Evolutionary conservation across 2,113 vertebrate species (phyloP).

Genomic region (Nestor notabilis): DNA sequence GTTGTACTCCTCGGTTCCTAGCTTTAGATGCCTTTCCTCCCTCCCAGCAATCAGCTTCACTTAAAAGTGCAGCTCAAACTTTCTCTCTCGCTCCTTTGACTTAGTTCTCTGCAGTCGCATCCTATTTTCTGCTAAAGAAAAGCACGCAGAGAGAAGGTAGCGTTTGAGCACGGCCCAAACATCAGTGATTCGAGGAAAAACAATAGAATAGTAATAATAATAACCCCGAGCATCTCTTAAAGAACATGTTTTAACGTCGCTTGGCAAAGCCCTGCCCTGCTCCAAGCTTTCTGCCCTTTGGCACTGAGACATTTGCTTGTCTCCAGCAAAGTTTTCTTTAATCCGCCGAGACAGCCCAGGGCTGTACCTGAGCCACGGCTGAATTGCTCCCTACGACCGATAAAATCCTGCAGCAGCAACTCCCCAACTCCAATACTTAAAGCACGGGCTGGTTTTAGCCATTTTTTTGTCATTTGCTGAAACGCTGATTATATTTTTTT

Average conservation of each 20-base stretch:
- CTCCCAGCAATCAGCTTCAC: background rate
- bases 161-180: background rate
- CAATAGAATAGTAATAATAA: background rate
- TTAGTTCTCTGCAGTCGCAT: background rate
- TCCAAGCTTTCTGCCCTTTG: conserved; percentile 19
- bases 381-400: background rate
- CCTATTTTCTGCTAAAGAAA: background rate
- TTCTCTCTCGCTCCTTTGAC: background rate
- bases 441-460: background rate
- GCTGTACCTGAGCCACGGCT: conserved; percentile 21
- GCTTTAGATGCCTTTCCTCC: background rate
- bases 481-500: background rate
- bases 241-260: background rate
- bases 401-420: background rate
- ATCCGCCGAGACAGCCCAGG: background rate
- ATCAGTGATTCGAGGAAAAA: background rate
- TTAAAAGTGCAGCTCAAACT: conserved; percentile 41
- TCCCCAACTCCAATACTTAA: background rate
- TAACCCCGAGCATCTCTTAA: background rate
- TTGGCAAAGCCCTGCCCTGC: background rate
- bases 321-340: conserved; percentile 22
- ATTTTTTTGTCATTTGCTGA: conserved; percentile 15
- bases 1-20: conserved; percentile 34
- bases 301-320: background rate
- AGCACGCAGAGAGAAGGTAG: background rate